Evolutionary conservation across 2,888 invertebrate species (phyloP), one percentile per base, ranked within the genome.

Genomic region (Nymphalis urticae): DNA sequence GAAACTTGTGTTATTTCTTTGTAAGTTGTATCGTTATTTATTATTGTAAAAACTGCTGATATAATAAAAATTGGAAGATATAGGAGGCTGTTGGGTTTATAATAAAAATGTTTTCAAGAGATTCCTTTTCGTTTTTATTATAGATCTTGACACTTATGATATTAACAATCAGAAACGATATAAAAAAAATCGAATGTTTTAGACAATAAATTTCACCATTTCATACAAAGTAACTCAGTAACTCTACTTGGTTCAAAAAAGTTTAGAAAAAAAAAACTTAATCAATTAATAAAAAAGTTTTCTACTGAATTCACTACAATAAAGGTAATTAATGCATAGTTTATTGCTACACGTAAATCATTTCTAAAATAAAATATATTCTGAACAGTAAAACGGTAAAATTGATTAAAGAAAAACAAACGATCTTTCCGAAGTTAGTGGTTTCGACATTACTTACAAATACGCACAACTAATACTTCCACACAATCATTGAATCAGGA

Each of bases 71-170:
- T 21, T 1, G 21, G 21, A 21, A 21, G 21, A 21, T 21, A 21
- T 21, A 21, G 2, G 21, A 21, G n/a, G n/a, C n/a, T 13, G 13
- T 13, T 4, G 42, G 42, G 42, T 42, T 42, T 13, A 13, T 17
- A 64, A 56, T 19, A 5, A 62, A 62, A 56, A 58, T 17, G 9
- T 48, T 51, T 48, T 13, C n/a, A 53, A 59, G 48, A n/a, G 53
- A 61, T 47, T 16, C 48, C 56, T 48, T 56, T 67, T 48, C 56
- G 42, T 27, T 63, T 63, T 68, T 63, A 68, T 68, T 62, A 24
- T 51, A 68, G 19, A 62, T 36, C 48, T 58, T 51, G 56, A 58
- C 50, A 56, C 56, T 62, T 50, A 47, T 48, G 48, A 48, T 62
- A 56, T 62, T 63, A 27, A 27, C 48, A 63, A 50, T 68, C 42